Evolutionary conservation across 2,888 invertebrate genomes (phyloP).

Genomic region (Rotaria macrura): DNA sequence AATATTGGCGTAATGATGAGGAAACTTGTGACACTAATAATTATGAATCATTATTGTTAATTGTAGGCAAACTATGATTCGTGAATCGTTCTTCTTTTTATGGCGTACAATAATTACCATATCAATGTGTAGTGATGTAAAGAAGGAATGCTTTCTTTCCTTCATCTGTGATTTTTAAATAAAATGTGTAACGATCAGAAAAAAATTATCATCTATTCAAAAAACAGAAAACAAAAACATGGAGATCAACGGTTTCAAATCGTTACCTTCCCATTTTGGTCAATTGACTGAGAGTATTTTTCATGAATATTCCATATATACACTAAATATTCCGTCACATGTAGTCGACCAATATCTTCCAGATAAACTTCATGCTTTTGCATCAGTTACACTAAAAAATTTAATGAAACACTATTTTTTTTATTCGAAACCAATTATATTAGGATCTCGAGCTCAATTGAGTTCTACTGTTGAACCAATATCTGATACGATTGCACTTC

Average conservation of each 20-base stretch:
- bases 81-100: no score
- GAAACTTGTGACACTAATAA: no score
- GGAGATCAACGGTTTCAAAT: not conserved
- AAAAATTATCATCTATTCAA: no score
- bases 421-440: conserved; percentile 10
- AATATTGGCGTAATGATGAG: no score
- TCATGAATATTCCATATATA: not conserved
- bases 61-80: no score
- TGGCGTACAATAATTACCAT: no score
- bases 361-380: not conserved
- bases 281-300: not conserved
- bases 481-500: not conserved
- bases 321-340: not conserved
- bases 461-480: not conserved
- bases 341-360: not conserved
- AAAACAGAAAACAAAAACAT: no score
- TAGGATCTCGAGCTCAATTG: not conserved
- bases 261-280: not conserved
- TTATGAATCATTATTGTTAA: no score
- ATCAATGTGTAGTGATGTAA: no score
- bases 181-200: no score
- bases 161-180: no score
- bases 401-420: not conserved
- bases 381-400: not conserved
- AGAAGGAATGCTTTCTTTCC: no score